Evolutionary conservation across 2,888 invertebrate species (phyloP).

Genomic region (Troides helena): DNA sequence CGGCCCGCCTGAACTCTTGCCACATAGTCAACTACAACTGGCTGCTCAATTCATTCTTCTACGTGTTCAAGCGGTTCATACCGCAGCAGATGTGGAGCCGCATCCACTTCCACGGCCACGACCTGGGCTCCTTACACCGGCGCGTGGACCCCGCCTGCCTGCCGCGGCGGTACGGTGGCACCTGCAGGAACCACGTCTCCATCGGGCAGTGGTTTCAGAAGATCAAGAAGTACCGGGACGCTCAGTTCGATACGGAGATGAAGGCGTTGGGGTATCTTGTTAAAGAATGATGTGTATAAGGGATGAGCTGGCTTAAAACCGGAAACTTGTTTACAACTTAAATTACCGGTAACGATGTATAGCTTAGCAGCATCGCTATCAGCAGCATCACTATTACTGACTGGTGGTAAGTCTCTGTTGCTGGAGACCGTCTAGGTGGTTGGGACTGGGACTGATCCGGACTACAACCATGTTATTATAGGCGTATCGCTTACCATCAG

Average conservation of each 20-base stretch:
- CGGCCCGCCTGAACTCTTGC: conserved; percentile 82
- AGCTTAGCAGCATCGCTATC: no score
- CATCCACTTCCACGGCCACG: conserved; percentile 66
- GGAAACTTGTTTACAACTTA: no score
- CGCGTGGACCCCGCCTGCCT: conserved; percentile 56
- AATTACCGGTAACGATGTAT: no score
- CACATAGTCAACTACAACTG: conserved; percentile 90
- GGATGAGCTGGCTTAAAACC: no score
- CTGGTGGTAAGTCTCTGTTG: no score
- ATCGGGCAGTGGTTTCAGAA: conserved; percentile 80
- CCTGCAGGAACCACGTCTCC: conserved; percentile 79
- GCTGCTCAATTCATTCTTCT: conserved; percentile 87
- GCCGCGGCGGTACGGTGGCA: conserved; percentile 61
- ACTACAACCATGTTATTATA: no score
- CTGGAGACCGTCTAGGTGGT: no score
- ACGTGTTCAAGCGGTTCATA: conserved; percentile 87
- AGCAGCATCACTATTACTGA: no score
- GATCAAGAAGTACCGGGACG: conserved; percentile 69
- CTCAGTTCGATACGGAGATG: conserved; percentile 82
- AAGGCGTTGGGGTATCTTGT: conserved; percentile 82
- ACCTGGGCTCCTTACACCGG: conserved; percentile 63
- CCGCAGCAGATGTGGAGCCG: conserved; percentile 81
- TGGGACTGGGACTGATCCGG: no score
- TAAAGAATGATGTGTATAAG: conserved; percentile 50
- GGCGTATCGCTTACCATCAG: no score